A percentile compares a stretch with the other conserved stretches of the same genome.
phyloP scores from a whole-genome alignment of 2,113 vertebrate genomes.

The Pelvicachromis taeniatus region DNA sequence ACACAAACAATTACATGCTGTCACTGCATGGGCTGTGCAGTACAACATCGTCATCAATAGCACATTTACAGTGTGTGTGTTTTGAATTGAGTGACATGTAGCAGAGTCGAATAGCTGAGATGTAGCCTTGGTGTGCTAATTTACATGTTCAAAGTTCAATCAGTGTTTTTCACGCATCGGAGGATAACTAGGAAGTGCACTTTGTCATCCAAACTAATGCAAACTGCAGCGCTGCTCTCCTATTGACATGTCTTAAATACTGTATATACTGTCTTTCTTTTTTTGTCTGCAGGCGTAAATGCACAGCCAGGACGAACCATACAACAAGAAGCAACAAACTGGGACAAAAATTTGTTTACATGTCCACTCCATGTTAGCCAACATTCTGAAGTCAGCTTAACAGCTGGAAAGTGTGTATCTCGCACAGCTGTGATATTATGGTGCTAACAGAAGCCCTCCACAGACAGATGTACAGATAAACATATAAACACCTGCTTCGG shows the following conservation, averaged over 20 bases:
- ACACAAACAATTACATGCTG: conserved; percentile 12
- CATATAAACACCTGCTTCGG: neutral
- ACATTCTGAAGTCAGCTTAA: neutral
- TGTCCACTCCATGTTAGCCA: neutral
- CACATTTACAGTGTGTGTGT: neutral
- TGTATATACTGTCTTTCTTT: neutral
- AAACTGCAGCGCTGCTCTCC: neutral
- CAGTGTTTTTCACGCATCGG: neutral
- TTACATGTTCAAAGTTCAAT: neutral
- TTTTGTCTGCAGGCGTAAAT: neutral
- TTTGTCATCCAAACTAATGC: neutral
- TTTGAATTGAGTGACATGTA: neutral
- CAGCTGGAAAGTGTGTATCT: neutral
- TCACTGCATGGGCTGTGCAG: neutral
- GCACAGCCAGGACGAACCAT: no score
- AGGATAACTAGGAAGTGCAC: neutral
- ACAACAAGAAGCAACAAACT: neutral
- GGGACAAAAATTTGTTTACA: neutral
- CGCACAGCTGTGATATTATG: neutral
- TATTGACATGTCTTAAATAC: neutral
- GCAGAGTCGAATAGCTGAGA: neutral
- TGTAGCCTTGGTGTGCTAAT: neutral
- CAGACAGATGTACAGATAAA: neutral
- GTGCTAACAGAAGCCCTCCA: neutral
- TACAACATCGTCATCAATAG: neutral